phyloP scores from a whole-genome alignment of 2,797 vertebrate genomes.

The Pseudocheirus occidentalis region DNA sequence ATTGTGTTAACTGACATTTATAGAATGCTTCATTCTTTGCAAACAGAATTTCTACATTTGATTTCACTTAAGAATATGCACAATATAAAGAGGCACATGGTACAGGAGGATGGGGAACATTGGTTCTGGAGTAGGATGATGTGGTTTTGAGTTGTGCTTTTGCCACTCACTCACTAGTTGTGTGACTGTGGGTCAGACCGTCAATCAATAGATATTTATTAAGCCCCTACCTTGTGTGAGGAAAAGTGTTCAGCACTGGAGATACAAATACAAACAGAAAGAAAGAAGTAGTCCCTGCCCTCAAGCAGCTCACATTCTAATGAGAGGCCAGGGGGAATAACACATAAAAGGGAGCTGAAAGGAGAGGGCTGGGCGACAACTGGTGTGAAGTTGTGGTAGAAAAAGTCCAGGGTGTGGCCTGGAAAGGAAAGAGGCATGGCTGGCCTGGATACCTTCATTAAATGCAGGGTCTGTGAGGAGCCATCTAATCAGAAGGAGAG shows the following conservation, averaged over 20 bases:
- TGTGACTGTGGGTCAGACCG: neutral
- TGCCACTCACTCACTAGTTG: neutral
- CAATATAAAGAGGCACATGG: neutral
- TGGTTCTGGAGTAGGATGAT: neutral
- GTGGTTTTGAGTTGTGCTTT: neutral
- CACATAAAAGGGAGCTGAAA: neutral
- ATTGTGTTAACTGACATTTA: neutral
- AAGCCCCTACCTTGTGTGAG: neutral
- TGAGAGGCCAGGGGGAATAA: rapidly evolving
- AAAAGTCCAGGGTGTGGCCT: neutral
- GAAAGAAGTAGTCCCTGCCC: neutral
- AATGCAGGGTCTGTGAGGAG: neutral
- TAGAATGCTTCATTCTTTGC: neutral
- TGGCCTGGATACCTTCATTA: neutral
- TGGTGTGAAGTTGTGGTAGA: neutral
- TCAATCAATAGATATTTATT: too few species aligned
- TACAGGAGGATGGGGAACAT: neutral
- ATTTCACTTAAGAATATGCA: too few species aligned
- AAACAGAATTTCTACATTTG: neutral
- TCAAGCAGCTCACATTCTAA: neutral
- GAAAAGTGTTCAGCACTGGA: neutral
- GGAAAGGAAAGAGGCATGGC: neutral
- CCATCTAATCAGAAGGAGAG: neutral
- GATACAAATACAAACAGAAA: neutral
- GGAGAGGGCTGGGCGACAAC: neutral